phyloP scores from a whole-genome alignment of 2,113 vertebrate species.

The Hemicordylus capensis region DNA sequence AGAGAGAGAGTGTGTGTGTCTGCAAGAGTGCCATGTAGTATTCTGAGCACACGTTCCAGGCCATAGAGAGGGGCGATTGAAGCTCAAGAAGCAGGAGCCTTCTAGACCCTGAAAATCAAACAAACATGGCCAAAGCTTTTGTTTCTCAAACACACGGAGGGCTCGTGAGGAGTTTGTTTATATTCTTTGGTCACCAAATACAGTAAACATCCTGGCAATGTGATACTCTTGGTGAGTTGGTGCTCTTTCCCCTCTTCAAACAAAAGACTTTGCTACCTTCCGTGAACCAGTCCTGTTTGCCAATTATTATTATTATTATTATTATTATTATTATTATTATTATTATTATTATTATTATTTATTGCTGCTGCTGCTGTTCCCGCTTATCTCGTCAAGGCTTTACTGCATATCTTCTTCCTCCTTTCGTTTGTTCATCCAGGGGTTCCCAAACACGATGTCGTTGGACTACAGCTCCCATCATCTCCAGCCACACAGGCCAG shows the following conservation, averaged over 20 bases:
- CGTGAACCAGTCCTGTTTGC: too few relatives aligned
- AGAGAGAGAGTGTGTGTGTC: too few relatives aligned
- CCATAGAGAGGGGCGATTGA: not conserved
- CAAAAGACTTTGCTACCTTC: not conserved
- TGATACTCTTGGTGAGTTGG: too few relatives aligned
- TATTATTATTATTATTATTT: too few relatives aligned
- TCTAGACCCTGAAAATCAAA: not conserved
- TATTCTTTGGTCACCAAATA: not conserved
- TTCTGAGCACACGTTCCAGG: not conserved
- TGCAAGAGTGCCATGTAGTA: too few relatives aligned
- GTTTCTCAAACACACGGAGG: not conserved
- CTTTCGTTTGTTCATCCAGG: not conserved
- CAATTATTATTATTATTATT: too few relatives aligned
- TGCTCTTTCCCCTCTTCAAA: not conserved
- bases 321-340: too few relatives aligned
- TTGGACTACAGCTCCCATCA: too few relatives aligned
- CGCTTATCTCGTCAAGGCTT: not conserved
- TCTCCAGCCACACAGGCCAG: too few relatives aligned
- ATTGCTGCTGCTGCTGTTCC: too few relatives aligned
- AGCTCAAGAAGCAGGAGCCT: not conserved
- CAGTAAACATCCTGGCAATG: not conserved
- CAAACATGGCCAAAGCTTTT: not conserved
- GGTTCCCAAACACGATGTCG: too few relatives aligned
- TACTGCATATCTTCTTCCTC: slow-evolving; percentile 31
- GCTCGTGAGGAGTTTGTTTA: not conserved